phyloP scores from a whole-genome alignment of 2,888 invertebrate species.

The Baronia brevicornis region DNA sequence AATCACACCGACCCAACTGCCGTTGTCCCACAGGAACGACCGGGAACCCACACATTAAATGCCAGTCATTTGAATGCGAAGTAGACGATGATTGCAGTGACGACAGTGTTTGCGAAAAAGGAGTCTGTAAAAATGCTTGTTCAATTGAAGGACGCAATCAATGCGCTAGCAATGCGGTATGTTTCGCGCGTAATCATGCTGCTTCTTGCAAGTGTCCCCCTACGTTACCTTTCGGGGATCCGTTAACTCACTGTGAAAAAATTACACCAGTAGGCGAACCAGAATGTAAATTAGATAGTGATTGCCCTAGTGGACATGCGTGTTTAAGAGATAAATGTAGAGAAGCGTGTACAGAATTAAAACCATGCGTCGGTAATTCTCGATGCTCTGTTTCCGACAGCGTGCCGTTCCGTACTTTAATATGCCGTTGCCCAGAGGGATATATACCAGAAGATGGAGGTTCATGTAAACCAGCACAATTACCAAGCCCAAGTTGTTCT shows the following conservation, averaged over 20 bases:
- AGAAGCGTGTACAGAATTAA: slow-evolving; percentile 84
- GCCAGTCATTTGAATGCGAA: slow-evolving; percentile 86
- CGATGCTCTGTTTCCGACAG: slow-evolving; percentile 90
- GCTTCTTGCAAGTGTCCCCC: slow-evolving; percentile 90
- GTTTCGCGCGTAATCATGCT: slow-evolving; percentile 86
- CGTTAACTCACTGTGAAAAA: slow-evolving; percentile 83
- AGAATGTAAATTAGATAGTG: slow-evolving; percentile 84
- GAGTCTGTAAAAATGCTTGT: slow-evolving; percentile 88
- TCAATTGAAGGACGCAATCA: slow-evolving; percentile 77
- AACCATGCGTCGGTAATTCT: slow-evolving; percentile 84
- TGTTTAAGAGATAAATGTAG: slow-evolving; percentile 87
- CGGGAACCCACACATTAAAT: slow-evolving; percentile 88
- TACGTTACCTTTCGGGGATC: slow-evolving; percentile 85
- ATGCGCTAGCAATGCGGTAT: slow-evolving; percentile 89
- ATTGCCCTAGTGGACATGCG: slow-evolving; percentile 87
- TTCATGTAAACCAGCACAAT: slow-evolving; percentile 82
- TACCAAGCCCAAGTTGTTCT: slow-evolving; percentile 85
- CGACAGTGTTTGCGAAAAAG: slow-evolving; percentile 82
- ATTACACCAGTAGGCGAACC: slow-evolving; percentile 68
- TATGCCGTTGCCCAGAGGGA: slow-evolving; percentile 90
- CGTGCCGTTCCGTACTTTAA: slow-evolving; percentile 89
- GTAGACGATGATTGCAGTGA: slow-evolving; percentile 86
- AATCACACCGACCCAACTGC: slow-evolving; percentile 86
- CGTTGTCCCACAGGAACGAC: slow-evolving; percentile 84
- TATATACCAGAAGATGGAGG: slow-evolving; percentile 88